Evolutionary conservation across 2,113 vertebrate genomes (phyloP).

Genomic region (Dunckerocampus dactyliophorus): DNA sequence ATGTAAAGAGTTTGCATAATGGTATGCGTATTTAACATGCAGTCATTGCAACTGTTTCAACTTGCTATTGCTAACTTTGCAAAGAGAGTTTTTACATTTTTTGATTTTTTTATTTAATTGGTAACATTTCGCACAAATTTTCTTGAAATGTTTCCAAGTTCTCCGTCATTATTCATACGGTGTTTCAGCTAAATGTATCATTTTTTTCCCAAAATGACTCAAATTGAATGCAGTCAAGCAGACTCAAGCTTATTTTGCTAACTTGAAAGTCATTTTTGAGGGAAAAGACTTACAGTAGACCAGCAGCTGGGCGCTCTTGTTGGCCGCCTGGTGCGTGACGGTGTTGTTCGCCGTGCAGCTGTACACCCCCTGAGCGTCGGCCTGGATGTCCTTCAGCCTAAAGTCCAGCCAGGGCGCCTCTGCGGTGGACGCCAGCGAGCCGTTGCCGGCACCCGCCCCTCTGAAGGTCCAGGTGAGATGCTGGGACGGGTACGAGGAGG

Average conservation of each 20-base stretch:
- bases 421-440: slow-evolving; percentile 26
- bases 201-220: no score
- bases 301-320: slow-evolving; percentile 68
- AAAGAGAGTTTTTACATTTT: no score
- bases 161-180: no score
- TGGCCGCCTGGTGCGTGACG: slow-evolving; percentile 44
- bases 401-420: slow-evolving; percentile 40
- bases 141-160: no score
- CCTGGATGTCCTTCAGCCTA: slow-evolving; percentile 53
- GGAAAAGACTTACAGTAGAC: slow-evolving; percentile 79
- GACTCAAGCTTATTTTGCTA: no score
- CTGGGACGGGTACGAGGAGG: slow-evolving; percentile 51
- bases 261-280: background rate
- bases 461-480: slow-evolving; percentile 65
- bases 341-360: slow-evolving; percentile 69
- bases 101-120: no score
- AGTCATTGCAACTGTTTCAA: no score
- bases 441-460: background rate
- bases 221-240: background rate
- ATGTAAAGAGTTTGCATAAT: no score
- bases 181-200: no score
- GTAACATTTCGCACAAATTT: no score
- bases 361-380: slow-evolving; percentile 74
- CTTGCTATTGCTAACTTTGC: no score
- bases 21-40: no score